Evolutionary conservation across 2,113 vertebrate genomes (phyloP), one percentile per base, ranked within the genome.

Genomic region (Oriolus oriolus): DNA sequence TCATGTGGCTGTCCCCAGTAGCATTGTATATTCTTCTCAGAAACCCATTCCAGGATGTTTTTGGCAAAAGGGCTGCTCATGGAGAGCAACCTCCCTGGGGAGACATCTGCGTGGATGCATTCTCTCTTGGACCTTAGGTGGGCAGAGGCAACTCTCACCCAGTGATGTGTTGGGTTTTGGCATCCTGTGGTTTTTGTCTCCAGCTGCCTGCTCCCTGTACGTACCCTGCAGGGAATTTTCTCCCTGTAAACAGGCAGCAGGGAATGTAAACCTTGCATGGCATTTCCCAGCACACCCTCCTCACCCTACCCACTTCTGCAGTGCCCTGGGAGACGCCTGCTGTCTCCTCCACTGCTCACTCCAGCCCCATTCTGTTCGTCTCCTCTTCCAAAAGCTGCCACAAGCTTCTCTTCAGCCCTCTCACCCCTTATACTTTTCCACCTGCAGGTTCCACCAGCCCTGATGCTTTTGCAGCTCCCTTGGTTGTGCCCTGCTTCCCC

Each of bases 241-340:
- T 94, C 81, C 87, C 28, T 87, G 81, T 96, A 93, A 96, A 85
- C 93, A 95, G 61, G 53, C 84, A 85, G 70, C 2, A 4, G 95
- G 77, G 79, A 96, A 93, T 93, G 96, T 93, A 92, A 96, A 95
- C 79, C 88, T 81, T 93, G 91, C 49, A 64, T 93, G 87, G 91
- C 75, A 94, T 95, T 95, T 95, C 64, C 50, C 94, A 95, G 91
- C 82, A 63, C 53, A 45, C 75, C 18, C 80, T 93, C 27, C 65
- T 95, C 35, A 4, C 60, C 33, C 31, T 89, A 75, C 26, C 28
- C 2, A 12, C 64, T 77, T 50, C 47, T 89, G 50, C 81, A 3
- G 4, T 54, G 49, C 66, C 69, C 60, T 10, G 16, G 70, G 52
- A 94, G 69, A 80, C 0, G 37, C 75, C 68, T 54, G 59, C 64